Conservation (phyloP, 2,888 invertebrate species). For the Arrhopalites spinosus region DNA sequence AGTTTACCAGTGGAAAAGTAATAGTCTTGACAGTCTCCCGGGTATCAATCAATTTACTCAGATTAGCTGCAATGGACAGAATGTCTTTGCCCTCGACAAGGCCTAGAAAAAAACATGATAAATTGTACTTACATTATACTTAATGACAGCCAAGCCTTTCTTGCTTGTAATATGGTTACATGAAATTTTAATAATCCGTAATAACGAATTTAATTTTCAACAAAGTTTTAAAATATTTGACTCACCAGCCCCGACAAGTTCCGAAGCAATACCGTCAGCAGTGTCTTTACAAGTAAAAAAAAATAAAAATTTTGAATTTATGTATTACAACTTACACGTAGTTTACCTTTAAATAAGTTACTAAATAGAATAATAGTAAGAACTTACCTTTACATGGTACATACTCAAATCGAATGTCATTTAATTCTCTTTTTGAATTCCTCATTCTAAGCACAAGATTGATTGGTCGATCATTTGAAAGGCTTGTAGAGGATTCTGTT, state of each 20-base stretch:
- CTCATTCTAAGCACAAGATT: conserved; percentile 88
- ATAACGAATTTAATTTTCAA: too few species aligned
- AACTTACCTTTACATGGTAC: conserved; percentile 72
- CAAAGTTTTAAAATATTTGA: too few species aligned
- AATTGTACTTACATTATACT: too few species aligned
- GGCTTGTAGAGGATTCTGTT: conserved; percentile 6
- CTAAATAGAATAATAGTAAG: too few species aligned
- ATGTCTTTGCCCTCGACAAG: conserved; percentile 91
- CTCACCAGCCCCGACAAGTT: conserved; percentile 83
- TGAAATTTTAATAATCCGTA: too few species aligned
- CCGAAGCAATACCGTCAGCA: conserved; percentile 89
- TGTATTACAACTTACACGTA: too few species aligned
- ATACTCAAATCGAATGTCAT: conserved; percentile 98
- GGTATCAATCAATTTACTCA: conserved; percentile 86
- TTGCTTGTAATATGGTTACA: too few species aligned
- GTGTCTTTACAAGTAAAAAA: too few species aligned
- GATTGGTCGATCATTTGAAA: conserved; percentile 61
- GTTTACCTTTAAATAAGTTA: too few species aligned
- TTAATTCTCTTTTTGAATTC: conserved; percentile 86
- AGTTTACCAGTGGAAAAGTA: conserved; percentile 82
- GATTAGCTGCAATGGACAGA: conserved; percentile 86
- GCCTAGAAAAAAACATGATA: conserved; percentile 61
- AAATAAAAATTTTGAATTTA: too few species aligned
- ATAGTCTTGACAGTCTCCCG: conserved; percentile 64
- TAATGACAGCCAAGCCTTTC: too few species aligned